phyloP scores from a whole-genome alignment of 2,113 vertebrate species.

The Gymnorhina tibicen region DNA sequence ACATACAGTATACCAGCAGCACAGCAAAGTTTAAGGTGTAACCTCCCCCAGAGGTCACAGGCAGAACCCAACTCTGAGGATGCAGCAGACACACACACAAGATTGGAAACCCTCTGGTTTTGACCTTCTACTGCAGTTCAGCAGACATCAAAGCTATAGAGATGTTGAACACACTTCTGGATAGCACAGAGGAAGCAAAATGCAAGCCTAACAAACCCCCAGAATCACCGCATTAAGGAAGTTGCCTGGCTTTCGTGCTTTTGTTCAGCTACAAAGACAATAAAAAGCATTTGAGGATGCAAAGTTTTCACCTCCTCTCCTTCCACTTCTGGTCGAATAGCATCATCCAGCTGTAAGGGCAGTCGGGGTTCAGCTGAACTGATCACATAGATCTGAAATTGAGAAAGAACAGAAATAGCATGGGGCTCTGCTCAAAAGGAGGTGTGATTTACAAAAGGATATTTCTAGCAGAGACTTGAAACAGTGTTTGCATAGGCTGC shows the following conservation, averaged over 20 bases:
- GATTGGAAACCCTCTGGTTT: background rate
- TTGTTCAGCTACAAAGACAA: background rate
- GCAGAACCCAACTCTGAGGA: background rate
- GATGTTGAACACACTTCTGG: background rate
- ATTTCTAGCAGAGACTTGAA: slow-evolving; percentile 60
- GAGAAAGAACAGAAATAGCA: slow-evolving; percentile 65
- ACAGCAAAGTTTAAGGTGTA: background rate
- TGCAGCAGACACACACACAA: background rate
- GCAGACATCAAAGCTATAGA: background rate
- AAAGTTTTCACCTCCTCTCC: slow-evolving; percentile 89
- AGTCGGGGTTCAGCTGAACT: slow-evolving; percentile 92
- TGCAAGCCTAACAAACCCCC: background rate
- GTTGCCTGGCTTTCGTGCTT: background rate
- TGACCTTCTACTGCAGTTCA: background rate
- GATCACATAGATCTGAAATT: slow-evolving; percentile 91
- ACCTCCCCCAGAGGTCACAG: background rate
- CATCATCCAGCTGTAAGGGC: slow-evolving; percentile 95
- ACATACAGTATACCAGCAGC: background rate
- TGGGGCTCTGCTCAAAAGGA: background rate
- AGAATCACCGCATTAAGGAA: background rate
- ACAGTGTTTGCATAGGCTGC: slow-evolving; percentile 45
- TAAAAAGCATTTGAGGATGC: background rate
- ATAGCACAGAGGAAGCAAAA: background rate
- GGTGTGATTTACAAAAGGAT: slow-evolving; percentile 7
- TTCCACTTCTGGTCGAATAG: slow-evolving; percentile 88